These are phyloP conservation scores for Diloba caeruleocephala DNA, from an alignment of 2,888 invertebrate genomes.

Conservation along the genomic window DNA sequence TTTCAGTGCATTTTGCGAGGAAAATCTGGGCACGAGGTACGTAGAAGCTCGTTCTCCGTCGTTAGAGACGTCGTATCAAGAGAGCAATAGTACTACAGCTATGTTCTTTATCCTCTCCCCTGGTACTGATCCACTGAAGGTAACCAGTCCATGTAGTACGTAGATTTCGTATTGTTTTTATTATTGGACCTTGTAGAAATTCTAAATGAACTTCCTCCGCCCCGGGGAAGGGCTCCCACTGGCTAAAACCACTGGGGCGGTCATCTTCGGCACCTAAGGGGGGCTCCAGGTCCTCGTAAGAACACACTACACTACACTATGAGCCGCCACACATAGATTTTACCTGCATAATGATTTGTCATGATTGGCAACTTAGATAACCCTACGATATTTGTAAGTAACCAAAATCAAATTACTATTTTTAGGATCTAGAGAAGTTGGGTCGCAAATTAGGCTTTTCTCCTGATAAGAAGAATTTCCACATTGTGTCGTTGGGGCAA, in stretches of 20 bases:
- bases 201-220: too few relatives aligned
- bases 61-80: slow-evolving; percentile 95
- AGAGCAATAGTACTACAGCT: slow-evolving; percentile 95
- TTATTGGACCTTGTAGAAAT: too few relatives aligned
- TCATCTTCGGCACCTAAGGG: too few relatives aligned
- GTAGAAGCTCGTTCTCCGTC: slow-evolving; percentile 94
- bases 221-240: too few relatives aligned
- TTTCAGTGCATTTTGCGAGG: slow-evolving; percentile 94
- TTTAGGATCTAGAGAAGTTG: slow-evolving; percentile 94
- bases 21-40: slow-evolving; percentile 95
- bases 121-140: slow-evolving; percentile 97
- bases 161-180: background rate
- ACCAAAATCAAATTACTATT: background rate
- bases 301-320: too few relatives aligned
- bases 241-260: too few relatives aligned
- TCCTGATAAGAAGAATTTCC: slow-evolving; percentile 94
- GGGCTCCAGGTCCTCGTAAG: too few relatives aligned
- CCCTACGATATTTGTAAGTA: too few relatives aligned
- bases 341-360: background rate
- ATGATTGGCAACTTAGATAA: too few relatives aligned
- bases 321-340: background rate
- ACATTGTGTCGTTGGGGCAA: slow-evolving; percentile 97
- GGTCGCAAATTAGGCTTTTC: slow-evolving; percentile 95
- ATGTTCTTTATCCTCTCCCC: slow-evolving; percentile 98
- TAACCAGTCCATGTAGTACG: slow-evolving; percentile 56